phyloP scores from a whole-genome alignment of 1,140 invertebrate species.

The Paraescarpia echinospica region DNA sequence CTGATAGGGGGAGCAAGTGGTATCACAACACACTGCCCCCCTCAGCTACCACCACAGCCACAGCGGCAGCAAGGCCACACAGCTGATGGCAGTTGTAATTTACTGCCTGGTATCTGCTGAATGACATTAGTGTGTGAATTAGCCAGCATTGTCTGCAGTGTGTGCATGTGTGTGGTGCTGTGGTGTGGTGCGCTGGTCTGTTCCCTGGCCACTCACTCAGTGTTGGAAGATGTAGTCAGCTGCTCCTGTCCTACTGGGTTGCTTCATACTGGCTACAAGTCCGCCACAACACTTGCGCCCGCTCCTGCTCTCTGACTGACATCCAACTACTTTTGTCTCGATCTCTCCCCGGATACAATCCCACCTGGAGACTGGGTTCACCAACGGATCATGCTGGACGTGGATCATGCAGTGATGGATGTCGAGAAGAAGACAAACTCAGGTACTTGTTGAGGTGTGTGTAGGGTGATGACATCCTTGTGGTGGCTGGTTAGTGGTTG shows the following conservation, averaged over 20 bases:
- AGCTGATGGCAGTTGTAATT: background rate
- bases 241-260: background rate
- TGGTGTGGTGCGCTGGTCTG: background rate
- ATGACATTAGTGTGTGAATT: constrained; percentile 1
- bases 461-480: background rate
- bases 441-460: background rate
- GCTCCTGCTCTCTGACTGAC: background rate
- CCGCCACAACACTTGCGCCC: background rate
- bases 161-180: background rate
- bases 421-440: background rate
- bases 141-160: constrained; percentile 3
- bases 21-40: background rate
- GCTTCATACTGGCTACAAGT: background rate
- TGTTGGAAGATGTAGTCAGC: background rate
- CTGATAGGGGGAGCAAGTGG: background rate
- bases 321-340: background rate
- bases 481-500: background rate
- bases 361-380: background rate
- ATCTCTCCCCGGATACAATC: background rate
- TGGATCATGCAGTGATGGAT: background rate
- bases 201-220: background rate
- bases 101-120: background rate
- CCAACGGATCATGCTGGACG: background rate
- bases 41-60: background rate
- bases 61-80: background rate